These are phyloP conservation scores for Siniperca obscura DNA, from an alignment of 2,797 vertebrate species.

Conservation along the genomic window DNA sequence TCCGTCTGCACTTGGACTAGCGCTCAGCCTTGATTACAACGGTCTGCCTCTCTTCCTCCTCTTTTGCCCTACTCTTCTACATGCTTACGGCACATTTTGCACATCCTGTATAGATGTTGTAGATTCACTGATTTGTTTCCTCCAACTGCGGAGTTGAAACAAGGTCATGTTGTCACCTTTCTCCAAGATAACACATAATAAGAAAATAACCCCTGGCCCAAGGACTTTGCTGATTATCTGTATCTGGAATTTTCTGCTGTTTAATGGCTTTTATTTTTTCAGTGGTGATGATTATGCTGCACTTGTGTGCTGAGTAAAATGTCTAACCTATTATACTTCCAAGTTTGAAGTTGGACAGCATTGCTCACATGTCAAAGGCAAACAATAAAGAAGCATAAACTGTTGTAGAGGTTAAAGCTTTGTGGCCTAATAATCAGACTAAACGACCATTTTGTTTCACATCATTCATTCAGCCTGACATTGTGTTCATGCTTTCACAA, in stretches of 20 bases:
- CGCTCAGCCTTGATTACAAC: slow-evolving; percentile 75
- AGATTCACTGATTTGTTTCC: slow-evolving; percentile 46
- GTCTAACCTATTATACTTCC: background rate
- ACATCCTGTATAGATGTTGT: slow-evolving; percentile 63
- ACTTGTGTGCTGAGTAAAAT: slow-evolving; percentile 9
- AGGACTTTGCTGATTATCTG: slow-evolving; percentile 10
- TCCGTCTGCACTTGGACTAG: slow-evolving; percentile 72
- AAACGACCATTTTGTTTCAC: background rate
- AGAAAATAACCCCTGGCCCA: background rate
- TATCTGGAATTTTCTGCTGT: background rate
- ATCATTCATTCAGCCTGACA: slow-evolving; percentile 7
- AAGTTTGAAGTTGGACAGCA: background rate
- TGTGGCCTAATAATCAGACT: background rate
- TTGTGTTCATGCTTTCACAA: background rate
- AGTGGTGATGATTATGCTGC: background rate
- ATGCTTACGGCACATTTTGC: slow-evolving; percentile 47
- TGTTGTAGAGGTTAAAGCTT: background rate
- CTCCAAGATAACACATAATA: background rate
- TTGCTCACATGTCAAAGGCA: background rate
- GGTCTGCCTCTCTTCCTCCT: slow-evolving; percentile 34
- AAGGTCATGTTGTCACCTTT: slow-evolving; percentile 4
- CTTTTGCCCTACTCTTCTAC: slow-evolving; percentile 31
- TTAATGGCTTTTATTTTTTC: slow-evolving; percentile 3
- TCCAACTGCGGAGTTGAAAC: slow-evolving; percentile 27
- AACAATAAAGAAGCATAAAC: background rate